Conservation (phyloP, 2,797 vertebrate species). For the Trichosurus vulpecula region DNA sequence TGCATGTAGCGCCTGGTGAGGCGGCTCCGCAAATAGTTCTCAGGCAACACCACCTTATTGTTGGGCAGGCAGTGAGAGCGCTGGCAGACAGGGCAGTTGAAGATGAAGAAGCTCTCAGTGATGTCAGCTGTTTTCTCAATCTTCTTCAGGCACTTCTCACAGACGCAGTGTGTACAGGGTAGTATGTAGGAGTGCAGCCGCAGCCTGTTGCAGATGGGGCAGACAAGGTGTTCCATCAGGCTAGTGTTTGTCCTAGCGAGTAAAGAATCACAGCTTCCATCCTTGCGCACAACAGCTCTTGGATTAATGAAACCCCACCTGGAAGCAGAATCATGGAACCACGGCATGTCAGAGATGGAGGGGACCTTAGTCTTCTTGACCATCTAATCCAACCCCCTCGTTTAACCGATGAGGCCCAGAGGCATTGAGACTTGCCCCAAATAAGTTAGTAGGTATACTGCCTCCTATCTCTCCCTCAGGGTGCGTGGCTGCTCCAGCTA, state of each 20-base stretch:
- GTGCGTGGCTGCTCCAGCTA: too few relatives aligned
- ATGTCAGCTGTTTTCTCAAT: slow-evolving; percentile 75
- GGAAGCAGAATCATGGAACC: not conserved
- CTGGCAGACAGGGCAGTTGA: slow-evolving; percentile 78
- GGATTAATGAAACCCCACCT: not conserved
- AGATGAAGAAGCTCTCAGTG: slow-evolving; percentile 79
- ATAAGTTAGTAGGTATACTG: too few relatives aligned
- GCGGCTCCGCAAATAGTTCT: slow-evolving; percentile 80
- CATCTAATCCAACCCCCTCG: not conserved
- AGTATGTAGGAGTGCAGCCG: slow-evolving; percentile 81
- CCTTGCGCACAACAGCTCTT: slow-evolving; percentile 50
- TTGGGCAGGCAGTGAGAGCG: slow-evolving; percentile 80
- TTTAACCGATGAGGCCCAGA: not conserved
- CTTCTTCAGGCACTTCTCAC: slow-evolving; percentile 75
- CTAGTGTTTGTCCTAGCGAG: not conserved
- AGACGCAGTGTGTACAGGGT: slow-evolving; percentile 81
- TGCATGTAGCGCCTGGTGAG: slow-evolving; percentile 82
- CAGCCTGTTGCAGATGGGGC: slow-evolving; percentile 76
- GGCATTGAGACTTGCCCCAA: not conserved
- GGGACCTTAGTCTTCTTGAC: not conserved
- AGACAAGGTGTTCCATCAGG: slow-evolving; percentile 71
- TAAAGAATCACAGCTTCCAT: slow-evolving; percentile 51
- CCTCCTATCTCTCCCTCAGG: too few relatives aligned
- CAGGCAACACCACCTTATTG: slow-evolving; percentile 77
- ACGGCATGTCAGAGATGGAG: not conserved